Conservation (phyloP, 2,797 vertebrate genomes). For the Xenops minutus region DNA sequence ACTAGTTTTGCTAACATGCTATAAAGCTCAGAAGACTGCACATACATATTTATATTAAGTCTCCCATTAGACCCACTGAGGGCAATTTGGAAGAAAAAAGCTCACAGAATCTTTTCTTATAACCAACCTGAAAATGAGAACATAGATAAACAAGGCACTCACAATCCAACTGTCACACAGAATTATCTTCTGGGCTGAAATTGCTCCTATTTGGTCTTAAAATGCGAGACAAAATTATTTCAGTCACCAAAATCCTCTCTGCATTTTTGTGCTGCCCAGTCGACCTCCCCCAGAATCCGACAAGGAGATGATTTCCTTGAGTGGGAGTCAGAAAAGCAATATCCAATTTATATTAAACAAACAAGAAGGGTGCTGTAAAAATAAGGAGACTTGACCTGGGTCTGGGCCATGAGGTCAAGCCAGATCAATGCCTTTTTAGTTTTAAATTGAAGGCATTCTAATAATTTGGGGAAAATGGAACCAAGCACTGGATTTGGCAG, state of each 20-base stretch:
- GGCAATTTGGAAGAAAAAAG: slow-evolving; percentile 11
- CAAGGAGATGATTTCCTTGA: slow-evolving; percentile 1
- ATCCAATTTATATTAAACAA: slow-evolving; percentile 50
- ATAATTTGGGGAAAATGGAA: not conserved
- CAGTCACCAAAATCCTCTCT: not conserved
- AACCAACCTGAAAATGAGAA: slow-evolving; percentile 51
- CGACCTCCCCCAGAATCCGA: not conserved
- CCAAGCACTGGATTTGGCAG: not conserved
- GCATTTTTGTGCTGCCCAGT: slow-evolving; percentile 16
- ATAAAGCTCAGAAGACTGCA: not conserved
- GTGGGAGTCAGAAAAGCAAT: slow-evolving; percentile 45
- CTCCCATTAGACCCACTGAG: slow-evolving; percentile 6
- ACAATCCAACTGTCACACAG: not conserved
- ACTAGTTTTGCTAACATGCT: not conserved
- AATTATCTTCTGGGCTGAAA: slow-evolving; percentile 43
- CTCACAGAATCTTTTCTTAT: not conserved
- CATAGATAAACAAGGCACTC: not conserved
- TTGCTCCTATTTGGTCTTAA: slow-evolving; percentile 8
- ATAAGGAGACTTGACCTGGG: slow-evolving; percentile 21
- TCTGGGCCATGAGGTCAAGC: not conserved
- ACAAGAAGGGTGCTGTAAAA: slow-evolving; percentile 45
- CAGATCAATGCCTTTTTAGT: slow-evolving; percentile 24
- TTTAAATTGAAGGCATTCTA: slow-evolving; percentile 24
- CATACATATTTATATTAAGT: not conserved
- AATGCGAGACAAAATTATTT: not conserved